Conservation (phyloP, 2,797 vertebrate species). For the Neosilurus mollespiculum region DNA sequence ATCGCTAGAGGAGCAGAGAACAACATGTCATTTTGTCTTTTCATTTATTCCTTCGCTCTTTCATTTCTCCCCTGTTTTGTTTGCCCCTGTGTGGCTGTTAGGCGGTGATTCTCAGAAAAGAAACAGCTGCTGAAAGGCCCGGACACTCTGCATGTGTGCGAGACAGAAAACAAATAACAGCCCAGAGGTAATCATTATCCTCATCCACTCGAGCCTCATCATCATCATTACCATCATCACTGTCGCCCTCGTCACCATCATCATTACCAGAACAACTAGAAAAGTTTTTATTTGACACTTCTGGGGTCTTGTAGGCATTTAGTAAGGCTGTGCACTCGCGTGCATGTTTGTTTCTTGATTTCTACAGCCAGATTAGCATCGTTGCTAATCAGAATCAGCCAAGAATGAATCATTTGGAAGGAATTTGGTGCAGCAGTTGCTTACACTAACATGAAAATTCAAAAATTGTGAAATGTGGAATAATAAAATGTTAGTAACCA, state of each 20-base stretch:
- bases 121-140: constrained; percentile 22
- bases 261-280: constrained; percentile 10
- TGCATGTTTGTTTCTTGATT: not conserved
- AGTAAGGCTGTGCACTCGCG: not conserved
- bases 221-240: constrained; percentile 24
- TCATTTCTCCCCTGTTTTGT: constrained; percentile 46
- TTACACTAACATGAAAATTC: not conserved
- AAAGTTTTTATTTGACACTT: constrained; percentile 27
- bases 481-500: not conserved
- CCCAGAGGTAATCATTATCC: constrained; percentile 32
- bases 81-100: constrained; percentile 41
- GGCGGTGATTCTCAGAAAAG: constrained; percentile 42
- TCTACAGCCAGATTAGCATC: constrained; percentile 18
- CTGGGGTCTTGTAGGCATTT: constrained; percentile 12
- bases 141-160: constrained; percentile 2
- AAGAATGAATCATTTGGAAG: constrained; percentile 34
- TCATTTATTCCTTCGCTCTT: constrained; percentile 47
- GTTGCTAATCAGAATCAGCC: not conserved
- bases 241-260: constrained; percentile 2
- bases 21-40: constrained; percentile 54
- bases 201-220: constrained; percentile 5
- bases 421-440: not conserved
- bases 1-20: constrained; percentile 49
- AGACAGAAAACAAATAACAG: constrained; percentile 32
- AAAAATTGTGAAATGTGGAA: not conserved